These are phyloP conservation scores for Pedionomus torquatus DNA, from an alignment of 2,113 vertebrate species.

Conservation along the genomic window DNA sequence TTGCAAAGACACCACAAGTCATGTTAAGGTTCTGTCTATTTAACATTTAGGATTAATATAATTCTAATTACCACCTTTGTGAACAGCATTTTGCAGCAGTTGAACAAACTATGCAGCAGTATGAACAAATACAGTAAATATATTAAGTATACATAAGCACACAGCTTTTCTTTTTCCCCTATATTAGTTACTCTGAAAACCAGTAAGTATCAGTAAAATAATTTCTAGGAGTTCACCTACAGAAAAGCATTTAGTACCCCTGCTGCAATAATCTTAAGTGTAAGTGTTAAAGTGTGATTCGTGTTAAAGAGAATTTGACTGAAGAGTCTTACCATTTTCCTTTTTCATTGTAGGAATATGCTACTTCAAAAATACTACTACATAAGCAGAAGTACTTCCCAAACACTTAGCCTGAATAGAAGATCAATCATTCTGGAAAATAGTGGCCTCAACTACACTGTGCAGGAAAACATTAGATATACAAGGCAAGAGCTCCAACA, in stretches of 20 bases:
- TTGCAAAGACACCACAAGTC: background rate
- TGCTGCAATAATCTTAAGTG: too few relatives aligned
- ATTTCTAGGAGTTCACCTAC: background rate
- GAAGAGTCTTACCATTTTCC: background rate
- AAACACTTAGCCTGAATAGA: background rate
- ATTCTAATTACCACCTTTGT: background rate
- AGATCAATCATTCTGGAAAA: background rate
- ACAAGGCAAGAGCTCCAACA: background rate
- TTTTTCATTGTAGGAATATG: background rate
- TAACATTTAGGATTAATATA: background rate
- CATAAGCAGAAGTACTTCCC: background rate
- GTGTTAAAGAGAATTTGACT: background rate
- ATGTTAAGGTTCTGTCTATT: background rate
- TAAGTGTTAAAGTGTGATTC: too few relatives aligned
- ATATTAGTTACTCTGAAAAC: background rate
- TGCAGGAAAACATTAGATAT: background rate
- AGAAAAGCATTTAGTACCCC: background rate
- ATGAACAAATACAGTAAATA: background rate
- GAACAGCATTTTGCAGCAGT: background rate
- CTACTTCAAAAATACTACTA: background rate
- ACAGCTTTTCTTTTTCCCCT: background rate
- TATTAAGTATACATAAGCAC: background rate
- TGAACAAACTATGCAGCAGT: too few relatives aligned
- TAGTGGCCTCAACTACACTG: fast-evolving
- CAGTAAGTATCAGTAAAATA: background rate